Conservation (phyloP, 2,797 vertebrate genomes). For the Holocentrus rufus region DNA sequence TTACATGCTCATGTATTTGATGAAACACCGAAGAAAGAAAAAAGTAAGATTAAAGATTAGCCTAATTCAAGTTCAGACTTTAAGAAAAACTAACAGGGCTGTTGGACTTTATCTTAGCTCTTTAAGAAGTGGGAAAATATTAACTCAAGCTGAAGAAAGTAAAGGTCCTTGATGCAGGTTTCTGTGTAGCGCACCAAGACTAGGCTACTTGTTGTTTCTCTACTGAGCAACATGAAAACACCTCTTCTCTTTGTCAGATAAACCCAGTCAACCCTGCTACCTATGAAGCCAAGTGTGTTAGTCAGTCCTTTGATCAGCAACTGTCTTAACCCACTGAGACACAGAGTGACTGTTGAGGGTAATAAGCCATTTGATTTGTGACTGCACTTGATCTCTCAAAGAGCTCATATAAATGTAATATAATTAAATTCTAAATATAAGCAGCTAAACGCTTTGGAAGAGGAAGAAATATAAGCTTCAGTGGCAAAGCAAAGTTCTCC, state of each 20-base stretch:
- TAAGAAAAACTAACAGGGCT: slow-evolving; percentile 20
- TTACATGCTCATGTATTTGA: slow-evolving; percentile 1
- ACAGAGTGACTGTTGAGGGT: slow-evolving; percentile 12
- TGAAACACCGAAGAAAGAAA: neutral
- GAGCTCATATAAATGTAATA: slow-evolving; percentile 19
- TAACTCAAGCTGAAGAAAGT: slow-evolving; percentile 52
- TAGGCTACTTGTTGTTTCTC: slow-evolving; percentile 27
- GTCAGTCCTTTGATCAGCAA: slow-evolving; percentile 55
- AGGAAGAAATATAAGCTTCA: neutral
- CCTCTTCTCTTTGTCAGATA: slow-evolving; percentile 29
- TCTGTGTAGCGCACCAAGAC: slow-evolving; percentile 34
- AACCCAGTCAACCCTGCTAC: neutral
- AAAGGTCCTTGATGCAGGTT: slow-evolving; percentile 5
- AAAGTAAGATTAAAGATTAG: slow-evolving; percentile 59
- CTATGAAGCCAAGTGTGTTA: neutral
- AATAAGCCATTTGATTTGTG: slow-evolving; percentile 47
- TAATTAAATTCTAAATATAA: slow-evolving; percentile 6
- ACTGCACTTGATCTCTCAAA: slow-evolving; percentile 52
- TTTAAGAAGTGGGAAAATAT: slow-evolving; percentile 60
- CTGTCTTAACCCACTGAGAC: slow-evolving; percentile 21
- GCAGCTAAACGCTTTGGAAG: slow-evolving; percentile 21
- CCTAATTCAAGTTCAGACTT: slow-evolving; percentile 23
- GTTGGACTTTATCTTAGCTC: slow-evolving; percentile 59
- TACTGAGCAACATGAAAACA: slow-evolving; percentile 36
- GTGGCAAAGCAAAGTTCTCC: neutral